A percentile compares a stretch with the other conserved stretches of the same genome.
Conservation (phyloP, 2,888 invertebrate genomes). For the Megalurothrips usitatus region DNA sequence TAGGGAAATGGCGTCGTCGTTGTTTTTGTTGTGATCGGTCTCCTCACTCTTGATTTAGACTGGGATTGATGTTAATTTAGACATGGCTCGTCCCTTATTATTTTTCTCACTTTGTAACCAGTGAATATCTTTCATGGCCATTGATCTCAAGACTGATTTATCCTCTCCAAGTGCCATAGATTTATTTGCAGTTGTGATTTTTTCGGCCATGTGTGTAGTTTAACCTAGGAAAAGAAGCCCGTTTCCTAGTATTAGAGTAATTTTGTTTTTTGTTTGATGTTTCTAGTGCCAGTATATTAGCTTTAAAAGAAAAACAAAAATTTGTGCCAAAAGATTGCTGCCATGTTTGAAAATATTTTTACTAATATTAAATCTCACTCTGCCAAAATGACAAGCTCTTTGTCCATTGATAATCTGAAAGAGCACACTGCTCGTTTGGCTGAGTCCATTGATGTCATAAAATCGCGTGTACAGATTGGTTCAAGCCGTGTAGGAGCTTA, state of each 20-base stretch:
- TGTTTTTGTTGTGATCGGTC: background rate
- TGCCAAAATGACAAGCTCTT: slow-evolving; percentile 46
- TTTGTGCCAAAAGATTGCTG: background rate
- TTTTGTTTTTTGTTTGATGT: background rate
- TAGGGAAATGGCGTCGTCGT: background rate
- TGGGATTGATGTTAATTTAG: background rate
- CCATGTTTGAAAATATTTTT: slow-evolving; percentile 51
- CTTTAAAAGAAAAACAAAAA: no score
- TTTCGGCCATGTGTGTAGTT: background rate
- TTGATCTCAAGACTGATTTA: background rate
- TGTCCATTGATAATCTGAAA: slow-evolving; percentile 41
- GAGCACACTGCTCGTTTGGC: slow-evolving; percentile 45
- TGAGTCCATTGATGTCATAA: slow-evolving; percentile 43
- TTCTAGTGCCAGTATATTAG: no score
- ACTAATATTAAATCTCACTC: slow-evolving; percentile 49
- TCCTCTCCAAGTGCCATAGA: background rate
- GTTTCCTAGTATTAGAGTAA: background rate
- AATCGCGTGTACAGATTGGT: slow-evolving; percentile 35
- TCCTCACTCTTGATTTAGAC: no score
- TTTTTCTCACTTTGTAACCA: background rate
- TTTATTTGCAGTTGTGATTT: background rate
- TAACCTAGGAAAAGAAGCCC: background rate
- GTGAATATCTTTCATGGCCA: background rate
- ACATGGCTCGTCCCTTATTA: background rate
- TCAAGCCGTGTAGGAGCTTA: background rate